Percentiles rank a stretch among this genome's conserved stretches.
Conservation (phyloP, 2,797 vertebrate genomes). For the Alosa sapidissima region DNA sequence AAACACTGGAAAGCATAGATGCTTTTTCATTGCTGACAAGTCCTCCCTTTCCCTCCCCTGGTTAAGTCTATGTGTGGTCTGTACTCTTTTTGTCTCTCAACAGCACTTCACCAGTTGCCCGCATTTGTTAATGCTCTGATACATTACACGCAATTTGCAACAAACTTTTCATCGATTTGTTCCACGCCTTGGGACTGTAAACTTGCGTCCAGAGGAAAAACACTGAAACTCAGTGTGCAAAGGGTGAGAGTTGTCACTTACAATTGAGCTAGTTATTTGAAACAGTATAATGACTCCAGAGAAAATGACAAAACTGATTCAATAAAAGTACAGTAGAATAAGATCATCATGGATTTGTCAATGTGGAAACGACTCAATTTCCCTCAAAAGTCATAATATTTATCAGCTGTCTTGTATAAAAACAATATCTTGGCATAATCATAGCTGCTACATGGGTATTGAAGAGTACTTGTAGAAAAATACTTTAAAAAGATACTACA, state of each 20-base stretch:
- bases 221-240: too few species aligned
- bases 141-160: neutral
- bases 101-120: neutral
- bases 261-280: too few species aligned
- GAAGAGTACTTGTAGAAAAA: neutral
- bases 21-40: constrained; percentile 20
- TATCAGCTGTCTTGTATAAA: neutral
- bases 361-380: too few species aligned
- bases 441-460: neutral
- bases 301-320: too few species aligned
- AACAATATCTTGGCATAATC: neutral
- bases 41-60: neutral
- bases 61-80: neutral
- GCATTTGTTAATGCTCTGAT: neutral
- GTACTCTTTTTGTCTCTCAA: neutral
- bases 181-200: too few species aligned
- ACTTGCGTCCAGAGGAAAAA: too few species aligned
- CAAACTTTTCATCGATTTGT: too few species aligned
- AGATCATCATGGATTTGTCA: too few species aligned
- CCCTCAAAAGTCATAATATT: neutral
- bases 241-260: too few species aligned
- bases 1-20: constrained; percentile 33
- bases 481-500: neutral
- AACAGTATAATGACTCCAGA: too few species aligned
- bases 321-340: too few species aligned